Conservation (phyloP, 1,140 invertebrate genomes). For the Homalodisca vitripennis region DNA sequence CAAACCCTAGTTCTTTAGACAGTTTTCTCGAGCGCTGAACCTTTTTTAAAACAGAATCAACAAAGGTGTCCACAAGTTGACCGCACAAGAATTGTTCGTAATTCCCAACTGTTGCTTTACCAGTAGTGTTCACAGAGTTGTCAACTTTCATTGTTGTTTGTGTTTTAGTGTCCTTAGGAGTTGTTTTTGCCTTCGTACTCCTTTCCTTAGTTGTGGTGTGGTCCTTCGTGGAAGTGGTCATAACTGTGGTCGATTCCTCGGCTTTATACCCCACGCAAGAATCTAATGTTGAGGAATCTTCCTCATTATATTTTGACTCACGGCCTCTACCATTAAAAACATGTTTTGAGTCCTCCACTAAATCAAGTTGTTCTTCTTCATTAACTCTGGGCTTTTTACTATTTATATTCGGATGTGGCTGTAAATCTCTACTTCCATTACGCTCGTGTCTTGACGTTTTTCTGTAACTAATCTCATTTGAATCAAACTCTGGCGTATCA, state of each 20-base stretch:
- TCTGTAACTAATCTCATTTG: too few species aligned
- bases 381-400: too few species aligned
- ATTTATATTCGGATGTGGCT: too few species aligned
- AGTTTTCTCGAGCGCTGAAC: not conserved
- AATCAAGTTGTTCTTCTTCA: not conserved
- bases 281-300: not conserved
- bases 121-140: not conserved
- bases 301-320: not conserved
- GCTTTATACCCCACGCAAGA: not conserved
- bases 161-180: not conserved
- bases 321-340: not conserved
- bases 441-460: too few species aligned
- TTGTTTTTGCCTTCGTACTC: not conserved
- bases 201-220: not conserved
- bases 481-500: too few species aligned
- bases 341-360: not conserved
- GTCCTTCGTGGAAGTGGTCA: not conserved
- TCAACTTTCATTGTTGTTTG: not conserved
- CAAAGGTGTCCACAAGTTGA: not conserved
- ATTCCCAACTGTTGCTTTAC: not conserved
- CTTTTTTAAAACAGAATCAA: not conserved
- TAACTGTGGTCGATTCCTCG: not conserved
- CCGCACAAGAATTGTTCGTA: not conserved
- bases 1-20: not conserved
- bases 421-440: too few species aligned